Evolutionary conservation across 2,888 invertebrate genomes (phyloP), one percentile per base, ranked within the genome.

Genomic region (Panopea generosa): DNA sequence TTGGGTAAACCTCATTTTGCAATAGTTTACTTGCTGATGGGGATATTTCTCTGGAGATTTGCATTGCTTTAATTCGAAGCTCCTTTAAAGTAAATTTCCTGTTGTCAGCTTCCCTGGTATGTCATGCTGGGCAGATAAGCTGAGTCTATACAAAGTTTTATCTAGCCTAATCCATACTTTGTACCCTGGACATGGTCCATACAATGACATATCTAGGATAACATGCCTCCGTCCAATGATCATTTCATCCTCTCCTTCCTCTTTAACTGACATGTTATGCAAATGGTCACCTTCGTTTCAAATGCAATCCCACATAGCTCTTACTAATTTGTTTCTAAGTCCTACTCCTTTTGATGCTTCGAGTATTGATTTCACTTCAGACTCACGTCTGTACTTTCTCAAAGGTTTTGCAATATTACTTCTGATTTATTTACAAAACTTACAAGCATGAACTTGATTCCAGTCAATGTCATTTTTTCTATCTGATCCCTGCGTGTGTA

Each of bases 171-270:
- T 9, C 69, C 55, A 69, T n/a, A n/a, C 61, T 27, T n/a, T 22
- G 24, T 61, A 69, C 14, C 49, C 16, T 52, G 74, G 78, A 52
- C 79, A 79, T 22, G 76, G 73, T 49, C 82, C 82, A 68, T 60
- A 78, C 16, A 55, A 29, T 4, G 18, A n/a, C 33, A 33, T 11
- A 33, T 33, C 33, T 4, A 40, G 22, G 2, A 7, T 18, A 2
- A n/a, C 57, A 57, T 38, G 43, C 11, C 11, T 4, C n/a, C 81
- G 53, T 40, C 81, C 70, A 4, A 77, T 22, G n/a, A n/a, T n/a
- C n/a, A n/a, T n/a, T n/a, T 82, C 68, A n/a, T 75, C 75, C 53
- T 33, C 38, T 3, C 59, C 68, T 63, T 24, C 55, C 38, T 55
- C 60, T 22, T 57, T 2, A 22, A 47, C 38, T 53, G 27, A 18